Base-by-base conservation (phyloP, 2,888 invertebrate genomes). In the Idaea straminata region DNA sequence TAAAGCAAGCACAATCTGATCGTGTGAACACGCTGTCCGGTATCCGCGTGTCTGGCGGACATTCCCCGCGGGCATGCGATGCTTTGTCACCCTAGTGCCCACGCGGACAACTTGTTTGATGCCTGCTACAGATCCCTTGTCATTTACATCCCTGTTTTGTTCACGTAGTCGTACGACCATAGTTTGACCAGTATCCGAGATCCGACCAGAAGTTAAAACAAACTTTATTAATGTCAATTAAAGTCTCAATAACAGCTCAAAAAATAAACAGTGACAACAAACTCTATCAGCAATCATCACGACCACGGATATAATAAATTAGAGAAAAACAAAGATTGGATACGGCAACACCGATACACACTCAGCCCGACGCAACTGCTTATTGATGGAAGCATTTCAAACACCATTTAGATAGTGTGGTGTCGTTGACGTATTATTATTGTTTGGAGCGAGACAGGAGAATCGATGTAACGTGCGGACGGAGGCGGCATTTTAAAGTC, bases 331-430 rank as follows among this genome's bases (percentile, higher is more conserved):
- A 74, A 77, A 76, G 75, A 78, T 77, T 74, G 76, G 82, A 82
- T 78, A 78, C 75, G 73, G 74, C 79, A 78, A 90, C 90, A 89
- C 78, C 82, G 87, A 86, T 88, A 81, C 83, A 86, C 91, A 90
- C 89, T 90, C 86, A 82, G 79, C 75, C 77, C 73, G 47, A 10
- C 47, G 47, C 47, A 47, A 47, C 47, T 47, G 47, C 81, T 86
- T 91, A 91, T 91, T 93, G 93, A 93, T 92, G 91, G 92, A 91
- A 88, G 87, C 89, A 85, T 90, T 89, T 89, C 91, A 90, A 89
- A 89, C 84, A 83, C 86, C 89, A 85, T 92, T 92, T 91, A 92
- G 92, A 92, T 92, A 92, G 85, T 80, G 80, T 68, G 71, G 72
- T 88, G 92, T 86, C 91, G 85, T 85, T 91, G 91, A 91, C 89